Evolutionary conservation across 2,113 vertebrate species (phyloP), one percentile per base, ranked within the genome.

Genomic region (Misgurnus anguillicaudatus): DNA sequence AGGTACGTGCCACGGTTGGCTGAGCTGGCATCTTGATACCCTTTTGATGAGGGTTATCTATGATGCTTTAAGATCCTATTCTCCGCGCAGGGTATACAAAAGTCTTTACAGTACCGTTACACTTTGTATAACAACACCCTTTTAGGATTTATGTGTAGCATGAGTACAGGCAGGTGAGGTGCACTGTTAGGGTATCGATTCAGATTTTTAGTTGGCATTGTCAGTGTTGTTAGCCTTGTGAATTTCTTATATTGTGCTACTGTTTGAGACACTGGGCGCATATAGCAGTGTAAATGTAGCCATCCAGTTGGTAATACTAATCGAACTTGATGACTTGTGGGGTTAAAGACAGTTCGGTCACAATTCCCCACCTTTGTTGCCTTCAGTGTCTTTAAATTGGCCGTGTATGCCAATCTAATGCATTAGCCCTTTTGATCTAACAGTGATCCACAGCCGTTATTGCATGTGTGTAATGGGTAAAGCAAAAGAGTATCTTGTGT

Each of bases 41-140:
- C 58, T 79, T 82, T 73, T 70, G 55, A 80, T 80, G 53, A 38
- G 55, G 39, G 21, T 62, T 74, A 14, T 51, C 11, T 17, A 14
- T 14, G 16, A 55, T 31, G 55, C 57, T 61, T 36, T 11, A 38
- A 42, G 24, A 38, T 75, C 73, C 60, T 51, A n/a, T 60, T 14
- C 14, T 24, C 21, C 21, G 11, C 60, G 7, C 24, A 13, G 10
- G 5, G 5, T 14, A 19, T 45, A 45, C 42, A 10, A n/a, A n/a
- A 45, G 42, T 45, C 42, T 45, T 45, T 19, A 17, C 55, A 19
- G 55, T 57, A 6, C 17, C 17, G 6, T 16, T 3, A 57, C 19
- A 61, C 58, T 58, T n/a, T 53, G 16, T 53, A 62, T 5, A 62
- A 36, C 21, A 16, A 24, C 24, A 36, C 19, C 21, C 5, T 36